A percentile compares a stretch with the other conserved stretches of the same genome.
Evolutionary conservation across 2,113 vertebrate genomes (phyloP).

Genomic region (Myrmophylax atrothorax): DNA sequence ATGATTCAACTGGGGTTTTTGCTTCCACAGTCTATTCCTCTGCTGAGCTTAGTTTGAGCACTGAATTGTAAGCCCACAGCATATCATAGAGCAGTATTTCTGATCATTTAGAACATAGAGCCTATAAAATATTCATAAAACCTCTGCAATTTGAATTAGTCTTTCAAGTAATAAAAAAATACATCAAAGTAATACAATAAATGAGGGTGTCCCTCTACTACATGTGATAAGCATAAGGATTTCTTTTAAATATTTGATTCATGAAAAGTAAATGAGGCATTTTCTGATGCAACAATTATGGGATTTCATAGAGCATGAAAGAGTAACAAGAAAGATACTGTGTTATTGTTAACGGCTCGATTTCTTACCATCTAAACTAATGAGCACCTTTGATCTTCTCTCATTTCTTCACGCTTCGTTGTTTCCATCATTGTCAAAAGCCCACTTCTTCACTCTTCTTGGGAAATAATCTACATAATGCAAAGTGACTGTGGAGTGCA

Average conservation of each 20-base stretch:
- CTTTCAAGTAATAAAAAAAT: conserved; percentile 38
- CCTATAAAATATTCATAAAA: conserved; percentile 46
- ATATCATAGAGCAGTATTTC: background rate
- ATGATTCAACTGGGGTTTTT: background rate
- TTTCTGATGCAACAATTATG: background rate
- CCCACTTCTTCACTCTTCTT: background rate
- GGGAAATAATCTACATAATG: conserved; percentile 22
- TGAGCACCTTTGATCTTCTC: conserved; percentile 4
- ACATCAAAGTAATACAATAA: conserved; percentile 32
- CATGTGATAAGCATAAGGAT: background rate
- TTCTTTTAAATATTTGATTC: conserved; percentile 45
- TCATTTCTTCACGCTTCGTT: background rate
- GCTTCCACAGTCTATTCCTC: background rate
- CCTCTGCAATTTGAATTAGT: background rate
- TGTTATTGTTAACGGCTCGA: background rate
- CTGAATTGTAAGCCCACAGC: background rate
- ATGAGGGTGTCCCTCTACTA: background rate
- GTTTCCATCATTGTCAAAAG: conserved; percentile 25
- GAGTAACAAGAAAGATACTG: background rate
- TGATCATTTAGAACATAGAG: background rate
- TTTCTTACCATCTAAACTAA: background rate
- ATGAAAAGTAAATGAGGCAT: conserved; percentile 16
- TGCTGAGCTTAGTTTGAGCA: background rate
- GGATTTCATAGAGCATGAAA: background rate
- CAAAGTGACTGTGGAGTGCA: conserved; percentile 5